Base-by-base conservation (phyloP, 2,113 vertebrate genomes). In the Hemicordylus capensis region DNA sequence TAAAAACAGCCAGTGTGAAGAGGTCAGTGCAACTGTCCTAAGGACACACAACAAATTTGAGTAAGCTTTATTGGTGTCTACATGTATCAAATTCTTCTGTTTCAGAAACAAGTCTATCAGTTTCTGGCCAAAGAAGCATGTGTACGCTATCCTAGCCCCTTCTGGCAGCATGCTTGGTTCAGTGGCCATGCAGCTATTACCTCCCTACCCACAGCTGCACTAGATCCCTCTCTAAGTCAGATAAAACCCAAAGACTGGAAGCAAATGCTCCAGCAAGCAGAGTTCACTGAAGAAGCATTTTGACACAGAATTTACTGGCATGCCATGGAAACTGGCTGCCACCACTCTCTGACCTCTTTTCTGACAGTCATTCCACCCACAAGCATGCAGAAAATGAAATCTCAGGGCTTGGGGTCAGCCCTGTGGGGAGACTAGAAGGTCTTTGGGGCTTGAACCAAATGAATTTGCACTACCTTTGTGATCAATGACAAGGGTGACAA, bases 81-180 rank as follows among this genome's bases (percentile, higher is more conserved):
- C 46, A 51, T 70, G 28, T 48, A 51, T 79, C 66, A 79, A 39
- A 79, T 63, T 31, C 76, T 44, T 28, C 70, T 85, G 73, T 72
- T 72, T 42, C 31, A 72, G 66, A 26, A 79, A 48, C 15, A 61
- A 46, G 84, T 72, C 31, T 34, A 37, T 85, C 54, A 73, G 76
- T 66, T 85, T 80, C 69, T 79, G 76, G 67, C 56, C 66, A 56
- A 79, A 66, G 67, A 63, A 37, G 34, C 76, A 80, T 63, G 69
- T 79, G 69, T 85, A 44, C 46, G 4, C 67, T 31, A 72, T 80
- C 77, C 77, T 63, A 46, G 84, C 76, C 84, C 84, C 84, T 85
- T 85, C 84, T 85, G 84, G 84, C 84, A 85, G 77, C 77, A 70
- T 85, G 67, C 48, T 63, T 85, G 84, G 76, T 80, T 85, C 76